Evolutionary conservation across 2,888 invertebrate species (phyloP), one percentile per base, ranked within the genome.

Genomic region (Callinectes sapidus): DNA sequence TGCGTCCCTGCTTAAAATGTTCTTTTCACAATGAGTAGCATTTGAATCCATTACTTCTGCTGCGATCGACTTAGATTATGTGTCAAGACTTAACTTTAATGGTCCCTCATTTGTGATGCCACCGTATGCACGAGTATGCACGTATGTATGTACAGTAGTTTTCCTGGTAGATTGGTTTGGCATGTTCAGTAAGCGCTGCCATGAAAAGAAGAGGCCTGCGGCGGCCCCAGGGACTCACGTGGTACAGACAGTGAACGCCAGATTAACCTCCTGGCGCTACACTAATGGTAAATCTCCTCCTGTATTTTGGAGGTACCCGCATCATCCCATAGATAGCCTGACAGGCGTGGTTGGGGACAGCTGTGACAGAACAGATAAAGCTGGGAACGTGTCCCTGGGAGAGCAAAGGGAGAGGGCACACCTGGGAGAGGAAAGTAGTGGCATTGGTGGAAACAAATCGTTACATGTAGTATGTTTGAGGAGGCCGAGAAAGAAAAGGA

Each of bases 241-340:
- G 81, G 81, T n/a, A 35, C 81, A 35, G 35, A 35, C 35, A 32
- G 81, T 81, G 35, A 42, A 87, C 54, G 87, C 87, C n/a, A 42
- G 54, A n/a, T 87, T 87, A 87, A 28, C 87, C 87, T 87, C 87
- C 14, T 87, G 87, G 87, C 87, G 87, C 54, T 28, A 81, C 23
- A 55, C 85, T 90, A 85, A 90, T 90, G 42, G 81, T 90, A 85
- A 61, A 86, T 86, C 77, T 81, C 87, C 87, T 87, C 91, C 87
- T 32, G 42, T 14, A 66, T 32, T 32, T 32, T 71, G 87, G 91
- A 91, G 87, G 66, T 91, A 91, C 91, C 91, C 91, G 91, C 91
- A 87, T 91, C 87, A 48, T 87, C 91, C 91, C 87, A 55, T 48
- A 71, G 48, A 35, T 81, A 81, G 81, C 81, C 81, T 10, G 81